Evolutionary conservation across 2,113 vertebrate species (phyloP), one percentile per base, ranked within the genome.

Genomic region (Onychostoma macrolepis): DNA sequence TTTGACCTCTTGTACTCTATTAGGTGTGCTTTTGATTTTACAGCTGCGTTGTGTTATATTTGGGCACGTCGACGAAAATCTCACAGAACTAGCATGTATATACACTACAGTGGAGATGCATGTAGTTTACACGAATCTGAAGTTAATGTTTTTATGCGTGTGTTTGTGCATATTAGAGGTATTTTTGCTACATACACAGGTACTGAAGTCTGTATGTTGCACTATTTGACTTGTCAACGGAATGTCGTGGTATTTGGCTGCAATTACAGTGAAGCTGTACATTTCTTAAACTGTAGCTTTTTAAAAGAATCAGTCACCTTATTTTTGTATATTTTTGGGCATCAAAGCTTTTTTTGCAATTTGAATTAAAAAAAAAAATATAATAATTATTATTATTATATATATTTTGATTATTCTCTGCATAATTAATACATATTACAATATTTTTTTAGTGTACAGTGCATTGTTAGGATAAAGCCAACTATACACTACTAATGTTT

Each of bases 1-100:
- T 53, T 71, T 36, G 28, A 83, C 81, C 65, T 36, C 45, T 83
- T 53, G 61, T 71, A 21, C 45, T 24, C 28, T 8, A n/a, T 76
- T n/a, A 50, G 41, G 28, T 53, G 26, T 71, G 43, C 33, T 43
- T 63, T 81, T 81, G 33, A 41, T 41, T 56, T 26, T 28, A 30
- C 41, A 67, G 61, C 58, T 82, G 13, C 28, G 7, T 69, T 63
- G 24, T n/a, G 58, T 36, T 74, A n/a, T 41, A 74, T 24, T 26
- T 74, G 1, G 5, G 71, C 36, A 41, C 6, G 10, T 33, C 4
- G 21, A 11, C 6, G 2, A 26, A 63, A 17, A 26, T 26, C 26
- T 15, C 5, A 24, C 36, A n/a, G 38, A 45, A 36, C 17, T 21
- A 10, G 30, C 33, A 13, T 24, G 65, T 8, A 4, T 26, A 12